phyloP scores from a whole-genome alignment of 2,797 vertebrate species.

The Arctocebus calabarensis region DNA sequence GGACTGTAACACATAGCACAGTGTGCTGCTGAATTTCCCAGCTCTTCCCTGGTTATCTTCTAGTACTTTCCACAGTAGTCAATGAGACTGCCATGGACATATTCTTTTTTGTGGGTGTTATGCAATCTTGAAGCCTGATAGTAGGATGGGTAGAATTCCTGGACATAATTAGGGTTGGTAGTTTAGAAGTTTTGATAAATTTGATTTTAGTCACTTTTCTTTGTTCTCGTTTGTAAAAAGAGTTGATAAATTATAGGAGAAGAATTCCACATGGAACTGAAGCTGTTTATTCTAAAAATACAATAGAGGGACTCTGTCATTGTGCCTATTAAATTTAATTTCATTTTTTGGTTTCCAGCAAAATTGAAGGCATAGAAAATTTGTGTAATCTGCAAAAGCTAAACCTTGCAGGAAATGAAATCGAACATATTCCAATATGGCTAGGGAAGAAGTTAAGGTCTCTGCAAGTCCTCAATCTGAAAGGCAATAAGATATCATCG shows the following conservation, averaged over 20 bases:
- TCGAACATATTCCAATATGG: constrained; percentile 92
- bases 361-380: constrained; percentile 93
- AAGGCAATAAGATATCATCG: constrained; percentile 90
- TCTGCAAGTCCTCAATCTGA: constrained; percentile 89
- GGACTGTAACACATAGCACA: not conserved
- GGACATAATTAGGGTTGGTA: not conserved
- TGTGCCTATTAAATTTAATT: constrained; percentile 42
- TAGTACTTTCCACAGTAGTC: not conserved
- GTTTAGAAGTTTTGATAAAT: constrained; percentile 1
- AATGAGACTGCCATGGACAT: not conserved
- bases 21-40: not conserved
- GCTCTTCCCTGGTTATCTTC: not conserved
- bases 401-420: constrained; percentile 91
- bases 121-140: not conserved
- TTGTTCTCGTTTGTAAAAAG: constrained; percentile 50
- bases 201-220: constrained; percentile 39
- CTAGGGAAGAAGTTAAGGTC: constrained; percentile 90
- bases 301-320: not conserved
- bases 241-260: constrained; percentile 26
- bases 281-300: constrained; percentile 29
- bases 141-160: not conserved
- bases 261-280: not conserved
- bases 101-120: not conserved
- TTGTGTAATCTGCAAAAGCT: constrained; percentile 91
- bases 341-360: constrained; percentile 86